A percentile compares a stretch with the other conserved stretches of the same genome.
phyloP scores from a whole-genome alignment of 2,113 vertebrate species.

The Myotis davidii region DNA sequence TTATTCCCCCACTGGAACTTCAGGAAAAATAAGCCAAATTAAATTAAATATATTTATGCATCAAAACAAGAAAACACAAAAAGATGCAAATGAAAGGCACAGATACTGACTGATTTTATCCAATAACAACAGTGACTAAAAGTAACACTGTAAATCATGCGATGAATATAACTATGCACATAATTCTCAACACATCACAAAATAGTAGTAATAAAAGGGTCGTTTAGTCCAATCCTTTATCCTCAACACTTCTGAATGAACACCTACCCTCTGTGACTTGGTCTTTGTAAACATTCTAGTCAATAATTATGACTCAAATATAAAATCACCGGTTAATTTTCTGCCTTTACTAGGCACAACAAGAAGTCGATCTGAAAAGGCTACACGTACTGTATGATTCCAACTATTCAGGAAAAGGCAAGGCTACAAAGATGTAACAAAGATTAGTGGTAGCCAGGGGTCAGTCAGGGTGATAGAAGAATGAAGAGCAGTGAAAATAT shows the following conservation, averaged over 20 bases:
- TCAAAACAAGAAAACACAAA: background rate
- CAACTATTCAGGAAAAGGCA: background rate
- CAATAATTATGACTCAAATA: slow-evolving; percentile 11
- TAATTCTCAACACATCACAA: slow-evolving; percentile 53
- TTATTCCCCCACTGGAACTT: accelerated
- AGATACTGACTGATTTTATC: background rate
- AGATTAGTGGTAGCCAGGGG: background rate
- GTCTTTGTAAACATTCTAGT: slow-evolving; percentile 20
- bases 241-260: background rate
- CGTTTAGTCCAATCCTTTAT: background rate
- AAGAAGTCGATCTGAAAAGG: background rate
- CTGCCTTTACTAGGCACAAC: background rate
- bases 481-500: background rate
- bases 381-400: background rate
- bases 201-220: background rate
- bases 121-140: background rate
- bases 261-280: background rate
- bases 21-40: accelerated
- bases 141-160: background rate
- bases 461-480: background rate
- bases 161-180: background rate
- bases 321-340: background rate
- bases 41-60: background rate
- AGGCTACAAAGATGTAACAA: background rate
- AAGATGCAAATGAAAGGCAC: background rate